Base-by-base conservation (phyloP, 2,797 vertebrate species). In the Schizothorax lantsangensis region DNA sequence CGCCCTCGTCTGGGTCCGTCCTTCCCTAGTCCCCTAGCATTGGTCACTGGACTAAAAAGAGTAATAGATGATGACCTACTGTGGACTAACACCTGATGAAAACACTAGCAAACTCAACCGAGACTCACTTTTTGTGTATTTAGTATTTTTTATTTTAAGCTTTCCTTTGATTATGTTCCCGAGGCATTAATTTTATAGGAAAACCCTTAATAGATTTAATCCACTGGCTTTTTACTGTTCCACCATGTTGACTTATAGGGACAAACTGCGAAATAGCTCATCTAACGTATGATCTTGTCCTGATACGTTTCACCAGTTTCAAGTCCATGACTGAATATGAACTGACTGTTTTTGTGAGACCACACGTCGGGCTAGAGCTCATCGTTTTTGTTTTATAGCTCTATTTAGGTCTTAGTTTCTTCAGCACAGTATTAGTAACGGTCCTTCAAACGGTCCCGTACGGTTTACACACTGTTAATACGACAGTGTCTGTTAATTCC, bases 111-210 rank as follows among this genome's bases (percentile, higher is more conserved):
- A 80, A 36, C 74, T 78, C 19, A 87, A 80, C 83, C 81, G 19
- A 75, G 81, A 88, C 57, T 69, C 23, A 23, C 21, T 6, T 59
- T 82, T 21, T 85, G 82, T 71, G 38, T 79, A 45, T 82, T 87
- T 84, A 86, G 88, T 68, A 6, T 87, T 90, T 85, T 88, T 91
- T 88, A 88, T 90, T 69, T 88, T 57, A 88, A 91, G 81, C 45
- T 78, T 86, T 69, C 8, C 33, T 38, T 68, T 45, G 71, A 54
- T 85, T 68, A 33, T 83, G 45, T 68, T 19, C 54, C 66, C 30
- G 3, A 64, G 79, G 47, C 40, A 33, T 79, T 79, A 30, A 62
- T 79, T 86, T 90, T 15, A 66, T 74, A 49, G 66, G 23, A 30
- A 66, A n/a, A 83, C 30, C 69, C 26, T 21, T 45, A 78, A 19